Conservation (phyloP, 2,888 invertebrate genomes). For the Scaptomyza cyrtandrae region DNA sequence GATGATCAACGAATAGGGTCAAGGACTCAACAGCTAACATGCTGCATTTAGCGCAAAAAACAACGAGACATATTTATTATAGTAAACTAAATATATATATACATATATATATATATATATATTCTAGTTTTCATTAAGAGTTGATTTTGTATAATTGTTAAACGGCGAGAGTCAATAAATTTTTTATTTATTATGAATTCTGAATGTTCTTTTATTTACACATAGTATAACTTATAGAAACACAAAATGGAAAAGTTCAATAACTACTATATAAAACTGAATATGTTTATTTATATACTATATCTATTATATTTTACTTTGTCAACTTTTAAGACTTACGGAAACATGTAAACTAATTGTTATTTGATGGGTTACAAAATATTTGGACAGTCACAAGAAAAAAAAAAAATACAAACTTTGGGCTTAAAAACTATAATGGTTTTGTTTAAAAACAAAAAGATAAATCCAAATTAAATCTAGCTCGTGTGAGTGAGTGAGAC, state of each 20-base stretch:
- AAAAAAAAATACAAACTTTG: neutral
- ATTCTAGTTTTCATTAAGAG: constrained; percentile 19
- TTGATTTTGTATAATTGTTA: constrained; percentile 22
- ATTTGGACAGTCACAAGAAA: constrained; percentile 19
- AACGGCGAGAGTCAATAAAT: too few relatives aligned
- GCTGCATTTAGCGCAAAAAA: constrained; percentile 52
- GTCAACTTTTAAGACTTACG: constrained; percentile 17
- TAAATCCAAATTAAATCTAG: constrained; percentile 18
- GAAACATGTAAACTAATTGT: constrained; percentile 4
- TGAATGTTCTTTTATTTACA: neutral
- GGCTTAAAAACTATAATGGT: too few relatives aligned
- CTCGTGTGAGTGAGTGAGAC: constrained; percentile 11
- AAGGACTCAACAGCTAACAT: constrained; percentile 2
- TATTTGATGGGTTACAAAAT: neutral
- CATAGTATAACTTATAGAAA: neutral
- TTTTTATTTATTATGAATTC: neutral
- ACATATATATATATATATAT: neutral
- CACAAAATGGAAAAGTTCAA: neutral
- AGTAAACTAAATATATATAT: constrained; percentile 1
- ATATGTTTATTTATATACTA: neutral
- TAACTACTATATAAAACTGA: neutral
- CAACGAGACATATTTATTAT: constrained; percentile 30
- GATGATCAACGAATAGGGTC: neutral
- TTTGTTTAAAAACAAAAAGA: neutral
- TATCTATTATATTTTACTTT: constrained; percentile 2